Evolutionary conservation across 1,140 invertebrate species (phyloP), one percentile per base, ranked within the genome.

Genomic region (Drosophila albomicans): DNA sequence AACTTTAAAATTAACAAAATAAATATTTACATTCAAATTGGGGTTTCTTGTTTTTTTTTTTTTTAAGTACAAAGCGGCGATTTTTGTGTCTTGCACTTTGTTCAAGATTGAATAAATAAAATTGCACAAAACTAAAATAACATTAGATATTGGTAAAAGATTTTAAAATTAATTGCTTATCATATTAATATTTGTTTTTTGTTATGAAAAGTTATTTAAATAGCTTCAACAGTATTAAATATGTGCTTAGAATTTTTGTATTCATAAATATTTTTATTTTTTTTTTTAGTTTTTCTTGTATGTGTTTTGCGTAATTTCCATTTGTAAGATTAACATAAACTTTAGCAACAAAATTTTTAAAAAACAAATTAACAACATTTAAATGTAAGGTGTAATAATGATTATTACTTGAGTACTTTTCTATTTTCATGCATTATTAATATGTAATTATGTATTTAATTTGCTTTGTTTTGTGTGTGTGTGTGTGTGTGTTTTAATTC

Each of bases 351-450:
- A 89, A 25, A 73, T 88, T 32, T 66, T 76, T 82, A 78, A 89
- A 89, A 85, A 89, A 88, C 81, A 88, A 87, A 89, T 89, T 89
- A 89, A 89, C 86, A 89, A 89, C 75, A 57, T 74, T 78, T 61
- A 75, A 59, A 59, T 69, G 38, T 70, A 75, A 63, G 35, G 20
- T 82, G 68, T 79, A 62, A 64, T 77, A 80, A 59, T 64, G 63
- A 66, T 68, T 89, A 85, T 89, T 85, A 81, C 78, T 80, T 80
- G 78, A 80, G 75, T 80, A 80, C 77, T 64, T 76, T 76, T 64
- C 84, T 87, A 88, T 72, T 70, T 38, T 38, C 35, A 68, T 54
- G 3, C 54, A 69, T 61, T 20, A 52, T 64, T 66, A 57, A 25
- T 25, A 25, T 25, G 20, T 13, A 30, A 38, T 41, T 32, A 38